Base-by-base conservation (phyloP, 2,113 vertebrate species). In the Callipepla californica region DNA sequence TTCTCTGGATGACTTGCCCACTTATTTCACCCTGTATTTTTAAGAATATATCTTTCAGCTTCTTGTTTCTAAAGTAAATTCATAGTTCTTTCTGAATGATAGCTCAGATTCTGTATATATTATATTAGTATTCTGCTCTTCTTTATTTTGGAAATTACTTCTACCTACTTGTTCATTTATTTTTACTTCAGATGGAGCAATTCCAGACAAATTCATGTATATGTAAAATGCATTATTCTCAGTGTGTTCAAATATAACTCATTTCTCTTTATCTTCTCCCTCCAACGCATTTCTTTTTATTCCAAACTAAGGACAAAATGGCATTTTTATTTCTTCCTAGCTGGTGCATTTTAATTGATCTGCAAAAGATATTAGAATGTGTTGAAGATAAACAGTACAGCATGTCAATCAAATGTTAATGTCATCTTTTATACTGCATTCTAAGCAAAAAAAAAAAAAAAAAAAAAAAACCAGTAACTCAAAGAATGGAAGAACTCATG, bases 261-360 rank as follows among this genome's bases (percentile, higher is more conserved):
- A 80, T 85, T 91, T 75, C 47, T 84, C 65, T 85, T 96, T 59
- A 55, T 25, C 34, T 63, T 76, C 79, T 86, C 44, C 36, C 8
- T 79, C 63, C 68, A 50, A 79, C 76, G 7, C 15, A 55, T 88
- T 92, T 82, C 18, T 73, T 93, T 78, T 85, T 67, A 75, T 87
- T 80, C 53, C 30, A 73, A 80, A 65, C 16, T 73, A 77, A 73
- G 22, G 25, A 61, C 68, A 82, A 88, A 95, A 83, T 1, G 1
- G 25, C 16, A 61, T 47, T 7, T 85, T 48, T 58, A 42, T 72
- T 73, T 90, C 63, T 93, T 92, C n/a, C 50, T 77, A 40, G 51
- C 11, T 32, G 4, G 1, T 0, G 1, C 17, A 57, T 11, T 77
- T 85, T 66, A 90, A 80, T 42, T 57, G 40, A 65, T 76, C 63